phyloP scores from a whole-genome alignment of 2,888 invertebrate genomes.

The Nephrotoma flavescens region DNA sequence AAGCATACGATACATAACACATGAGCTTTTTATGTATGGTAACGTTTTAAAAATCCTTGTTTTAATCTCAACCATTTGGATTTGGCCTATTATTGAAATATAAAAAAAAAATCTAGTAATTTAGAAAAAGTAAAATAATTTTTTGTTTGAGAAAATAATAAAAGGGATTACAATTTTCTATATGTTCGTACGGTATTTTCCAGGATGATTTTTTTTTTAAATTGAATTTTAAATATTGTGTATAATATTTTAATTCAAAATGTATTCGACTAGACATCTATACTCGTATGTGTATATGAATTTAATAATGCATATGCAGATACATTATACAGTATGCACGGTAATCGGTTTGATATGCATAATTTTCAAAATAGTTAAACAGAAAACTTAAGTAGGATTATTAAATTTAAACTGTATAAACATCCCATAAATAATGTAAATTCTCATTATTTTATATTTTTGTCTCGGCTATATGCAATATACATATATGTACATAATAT shows the following conservation, averaged over 20 bases:
- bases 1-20: not conserved
- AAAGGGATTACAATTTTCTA: not conserved
- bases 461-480: not conserved
- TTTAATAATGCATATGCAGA: not conserved
- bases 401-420: not conserved
- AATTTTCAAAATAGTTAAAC: not conserved
- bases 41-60: not conserved
- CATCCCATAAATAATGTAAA: not conserved
- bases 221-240: not conserved
- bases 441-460: not conserved
- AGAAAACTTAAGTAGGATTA: not conserved
- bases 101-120: not conserved
- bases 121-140: not conserved
- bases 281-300: not conserved
- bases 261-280: not conserved
- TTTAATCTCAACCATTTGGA: not conserved
- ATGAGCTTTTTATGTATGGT: not conserved
- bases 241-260: not conserved
- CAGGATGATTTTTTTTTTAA: not conserved
- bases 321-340: not conserved
- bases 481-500: not conserved
- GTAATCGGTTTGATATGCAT: not conserved
- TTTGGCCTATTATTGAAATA: not conserved
- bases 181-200: not conserved
- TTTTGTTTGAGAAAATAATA: not conserved